phyloP scores from a whole-genome alignment of 2,888 invertebrate species.

The Tenthredo notha region DNA sequence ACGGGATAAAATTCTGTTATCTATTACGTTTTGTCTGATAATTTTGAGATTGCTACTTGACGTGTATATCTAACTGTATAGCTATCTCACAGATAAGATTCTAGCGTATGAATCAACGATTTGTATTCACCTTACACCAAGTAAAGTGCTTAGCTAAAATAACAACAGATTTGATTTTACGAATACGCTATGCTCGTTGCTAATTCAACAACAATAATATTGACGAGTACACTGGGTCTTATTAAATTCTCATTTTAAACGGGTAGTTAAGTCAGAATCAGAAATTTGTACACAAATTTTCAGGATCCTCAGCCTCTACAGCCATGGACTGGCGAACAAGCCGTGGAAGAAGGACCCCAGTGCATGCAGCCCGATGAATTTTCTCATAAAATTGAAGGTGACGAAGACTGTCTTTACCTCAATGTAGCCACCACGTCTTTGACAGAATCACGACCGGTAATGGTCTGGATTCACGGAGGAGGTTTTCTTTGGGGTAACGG shows the following conservation, averaged over 20 bases:
- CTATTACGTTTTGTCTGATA: background rate
- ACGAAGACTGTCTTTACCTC: slow-evolving; percentile 81
- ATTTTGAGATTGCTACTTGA: background rate
- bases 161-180: background rate
- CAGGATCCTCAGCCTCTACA: slow-evolving; percentile 75
- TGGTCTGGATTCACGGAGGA: slow-evolving; percentile 56
- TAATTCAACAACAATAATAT: background rate
- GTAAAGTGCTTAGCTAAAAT: background rate
- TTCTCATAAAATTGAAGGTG: slow-evolving; percentile 76
- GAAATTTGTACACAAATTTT: background rate
- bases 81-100: background rate
- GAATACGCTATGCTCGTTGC: background rate
- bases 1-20: background rate
- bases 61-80: background rate
- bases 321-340: slow-evolving; percentile 74
- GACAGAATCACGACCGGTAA: slow-evolving; percentile 74
- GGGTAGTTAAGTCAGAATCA: background rate
- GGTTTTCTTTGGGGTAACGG: slow-evolving; percentile 31
- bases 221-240: background rate
- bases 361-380: slow-evolving; percentile 73
- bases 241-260: background rate
- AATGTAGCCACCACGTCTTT: slow-evolving; percentile 75
- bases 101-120: background rate
- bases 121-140: background rate
- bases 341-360: slow-evolving; percentile 71